Base-by-base conservation (phyloP, 2,797 vertebrate genomes). In the Chelmon rostratus region DNA sequence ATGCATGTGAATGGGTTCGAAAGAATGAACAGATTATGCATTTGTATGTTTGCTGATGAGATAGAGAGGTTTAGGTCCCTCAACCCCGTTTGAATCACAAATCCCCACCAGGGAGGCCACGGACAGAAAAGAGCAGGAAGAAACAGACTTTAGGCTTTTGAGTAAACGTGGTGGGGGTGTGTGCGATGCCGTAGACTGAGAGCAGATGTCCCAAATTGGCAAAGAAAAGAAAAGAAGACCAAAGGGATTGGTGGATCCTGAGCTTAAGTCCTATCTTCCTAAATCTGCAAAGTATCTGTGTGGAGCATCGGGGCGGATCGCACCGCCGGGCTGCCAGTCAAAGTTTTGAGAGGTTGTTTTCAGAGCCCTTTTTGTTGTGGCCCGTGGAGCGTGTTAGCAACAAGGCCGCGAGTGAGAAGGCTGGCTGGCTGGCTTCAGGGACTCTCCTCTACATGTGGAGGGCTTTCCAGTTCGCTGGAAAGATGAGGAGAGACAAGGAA, bases 11-110 rank as follows among this genome's bases (percentile, higher is more conserved):
- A 95, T 89, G 84, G 84, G 77, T 63, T 54, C 31, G 69, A 87
- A 79, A 92, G 89, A 95, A 94, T 92, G 86, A 91, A 68, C 90
- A 95, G 95, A 95, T 96, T 95, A 95, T 94, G 91, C 93, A 92
- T 93, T 87, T 93, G 91, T 93, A 86, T 95, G 94, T 96, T 96
- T 95, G 95, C 93, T 79, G 90, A 94, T 94, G 89, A 93, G 94
- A 95, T 95, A 85, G 93, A 90, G 78, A 89, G 86, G 87, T 92
- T 95, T 91, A 82, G 90, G 86, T 90, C 90, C 90, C 93, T 90
- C 84, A 88, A 75, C 86, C 84, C 74, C 73, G 89, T 91, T 92
- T 94, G 92, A 91, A 92, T 92, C 88, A 82, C 91, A 94, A 95
- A 93, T 91, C 92, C 92, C 56, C 86, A 82, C 79, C 73, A 82